Conservation (phyloP, 2,888 invertebrate species). For the Stomorhina lunata region DNA sequence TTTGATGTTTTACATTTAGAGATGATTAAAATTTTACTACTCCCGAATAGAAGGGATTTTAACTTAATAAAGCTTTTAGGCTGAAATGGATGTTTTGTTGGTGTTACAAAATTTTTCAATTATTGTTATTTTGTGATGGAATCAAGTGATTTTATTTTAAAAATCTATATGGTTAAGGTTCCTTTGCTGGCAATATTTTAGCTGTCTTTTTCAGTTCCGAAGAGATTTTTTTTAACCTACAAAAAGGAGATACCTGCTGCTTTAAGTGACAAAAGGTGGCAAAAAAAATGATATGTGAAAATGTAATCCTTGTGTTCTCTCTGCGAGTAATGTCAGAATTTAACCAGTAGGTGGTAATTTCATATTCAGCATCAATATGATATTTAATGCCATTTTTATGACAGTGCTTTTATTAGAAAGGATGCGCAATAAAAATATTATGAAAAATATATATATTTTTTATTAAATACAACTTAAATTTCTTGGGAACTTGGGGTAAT, state of each 20-base stretch:
- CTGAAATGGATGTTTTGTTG: no score
- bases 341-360: slow-evolving; percentile 45
- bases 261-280: background rate
- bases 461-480: slow-evolving; percentile 18
- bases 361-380: slow-evolving; percentile 11
- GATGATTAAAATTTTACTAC: background rate
- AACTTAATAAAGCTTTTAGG: no score
- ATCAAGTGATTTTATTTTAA: background rate
- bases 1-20: background rate
- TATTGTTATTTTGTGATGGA: background rate
- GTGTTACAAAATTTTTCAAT: background rate
- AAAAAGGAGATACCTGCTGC: slow-evolving; percentile 41
- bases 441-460: background rate
- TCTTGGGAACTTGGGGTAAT: background rate
- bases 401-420: background rate
- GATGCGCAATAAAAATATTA: background rate
- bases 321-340: slow-evolving; percentile 27
- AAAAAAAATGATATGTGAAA: background rate
- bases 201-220: background rate
- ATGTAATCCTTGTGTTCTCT: background rate
- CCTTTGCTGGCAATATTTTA: background rate
- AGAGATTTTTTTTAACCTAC: slow-evolving; percentile 1
- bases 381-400: background rate
- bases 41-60: background rate
- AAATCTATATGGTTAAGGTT: background rate